Evolutionary conservation across 2,113 vertebrate species (phyloP).

Genomic region (Polypterus senegalus): DNA sequence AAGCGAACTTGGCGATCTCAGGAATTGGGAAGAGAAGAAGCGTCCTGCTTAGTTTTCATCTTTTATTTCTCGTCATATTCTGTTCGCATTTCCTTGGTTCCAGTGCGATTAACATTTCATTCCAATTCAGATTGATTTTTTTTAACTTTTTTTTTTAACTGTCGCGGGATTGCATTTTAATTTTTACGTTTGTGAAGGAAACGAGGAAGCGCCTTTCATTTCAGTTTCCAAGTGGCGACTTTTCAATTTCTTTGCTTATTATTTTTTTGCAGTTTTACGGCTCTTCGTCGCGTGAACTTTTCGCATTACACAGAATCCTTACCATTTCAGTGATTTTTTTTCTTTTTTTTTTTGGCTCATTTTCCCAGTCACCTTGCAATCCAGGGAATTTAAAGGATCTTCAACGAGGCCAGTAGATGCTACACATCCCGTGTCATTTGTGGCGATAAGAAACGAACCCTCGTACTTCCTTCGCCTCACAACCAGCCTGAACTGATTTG

Average conservation of each 20-base stretch:
- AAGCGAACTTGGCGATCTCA: constrained; percentile 39
- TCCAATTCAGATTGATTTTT: constrained; percentile 1
- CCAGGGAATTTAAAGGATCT: constrained; percentile 12
- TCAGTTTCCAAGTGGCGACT: too few species aligned
- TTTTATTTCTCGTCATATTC: constrained; percentile 24
- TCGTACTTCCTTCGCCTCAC: constrained; percentile 19
- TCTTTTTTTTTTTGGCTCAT: too few species aligned
- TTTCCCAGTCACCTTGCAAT: not conserved
- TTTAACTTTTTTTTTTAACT: not conserved
- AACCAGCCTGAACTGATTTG: constrained; percentile 1
- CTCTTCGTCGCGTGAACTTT: too few species aligned
- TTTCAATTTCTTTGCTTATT: too few species aligned
- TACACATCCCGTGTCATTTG: constrained; percentile 42
- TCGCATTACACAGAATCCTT: too few species aligned
- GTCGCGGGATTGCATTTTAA: too few species aligned
- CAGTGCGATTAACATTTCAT: constrained; percentile 29
- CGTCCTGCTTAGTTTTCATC: constrained; percentile 36
- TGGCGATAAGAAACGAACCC: constrained; percentile 37
- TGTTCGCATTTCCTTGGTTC: constrained; percentile 53
- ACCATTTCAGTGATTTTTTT: too few species aligned
- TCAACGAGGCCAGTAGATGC: constrained; percentile 30
- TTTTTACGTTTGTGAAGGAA: too few species aligned
- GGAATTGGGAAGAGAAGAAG: constrained; percentile 31
- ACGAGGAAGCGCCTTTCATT: too few species aligned
- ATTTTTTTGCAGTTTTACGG: too few species aligned